Base-by-base conservation (phyloP, 2,113 vertebrate species). In the Pelmatolapia mariae region DNA sequence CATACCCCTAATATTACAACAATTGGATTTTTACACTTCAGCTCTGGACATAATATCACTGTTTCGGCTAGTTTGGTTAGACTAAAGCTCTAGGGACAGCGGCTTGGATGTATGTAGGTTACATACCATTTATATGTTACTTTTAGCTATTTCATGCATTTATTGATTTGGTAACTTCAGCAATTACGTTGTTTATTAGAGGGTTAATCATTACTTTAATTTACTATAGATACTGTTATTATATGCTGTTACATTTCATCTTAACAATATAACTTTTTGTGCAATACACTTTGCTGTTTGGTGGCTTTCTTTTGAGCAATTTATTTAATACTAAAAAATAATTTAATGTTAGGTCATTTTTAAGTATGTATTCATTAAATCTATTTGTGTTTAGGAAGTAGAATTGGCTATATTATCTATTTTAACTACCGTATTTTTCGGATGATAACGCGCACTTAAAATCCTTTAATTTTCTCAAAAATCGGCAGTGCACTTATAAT, bases 381-480 rank as follows among this genome's bases (percentile, higher is more conserved):
- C 8, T 29, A 29, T 45, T 76, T 19, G 15, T 45, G 24, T 7
- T 76, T 29, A 76, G 40, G 15, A 47, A 47, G 40, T 29, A 47
- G 22, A 76, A 29, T 26, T 29, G 22, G 29, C 59, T 19, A 63
- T 7, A 33, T 11, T 0, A 19, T 33, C 59, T 33, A 19, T 63
- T 63, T 33, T 0, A 63, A 63, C 59, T 63, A 63, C 29, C 4
- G 16, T 63, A 63, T 33, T 33, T 63, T 7, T 33, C 0, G 0
- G 29, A 63, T 33, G 1, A 63, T 7, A 33, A 33, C 0, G 1
- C 5, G 29, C 29, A 29, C 29, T 29, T 33, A 63, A 63, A 63
- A 63, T 63, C 1, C 9, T 63, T 63, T 7, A 1, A 63, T 63
- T 63, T 63, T 63, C 33, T 33, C 1, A 0, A 59, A 59, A 63